A percentile compares a stretch with the other conserved stretches of the same genome.
phyloP scores from a whole-genome alignment of 2,888 invertebrate species.

The Phengaris arion region DNA sequence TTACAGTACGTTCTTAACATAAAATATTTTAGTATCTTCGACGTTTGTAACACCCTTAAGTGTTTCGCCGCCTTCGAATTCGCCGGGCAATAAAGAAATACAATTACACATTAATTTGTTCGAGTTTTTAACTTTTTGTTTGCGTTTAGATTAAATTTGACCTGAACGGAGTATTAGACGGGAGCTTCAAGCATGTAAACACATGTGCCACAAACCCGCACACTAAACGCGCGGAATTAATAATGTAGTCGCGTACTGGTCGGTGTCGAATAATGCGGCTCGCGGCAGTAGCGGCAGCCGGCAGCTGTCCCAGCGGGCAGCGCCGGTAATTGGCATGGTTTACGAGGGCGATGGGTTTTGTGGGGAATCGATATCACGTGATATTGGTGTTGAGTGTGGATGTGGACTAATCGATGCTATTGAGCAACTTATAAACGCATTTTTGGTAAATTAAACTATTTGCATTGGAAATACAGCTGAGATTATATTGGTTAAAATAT shows the following conservation, averaged over 20 bases:
- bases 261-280: neutral
- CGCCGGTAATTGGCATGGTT: constrained; percentile 37
- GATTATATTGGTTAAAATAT: no score
- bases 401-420: neutral
- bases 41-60: no score
- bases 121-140: no score
- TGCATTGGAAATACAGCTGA: no score
- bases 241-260: neutral
- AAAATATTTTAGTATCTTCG: no score
- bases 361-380: constrained; percentile 12
- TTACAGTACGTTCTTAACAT: no score
- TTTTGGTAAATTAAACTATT: no score
- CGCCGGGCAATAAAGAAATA: no score
- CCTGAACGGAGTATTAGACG: neutral
- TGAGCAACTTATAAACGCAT: no score
- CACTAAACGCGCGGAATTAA: neutral
- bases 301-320: constrained; percentile 31
- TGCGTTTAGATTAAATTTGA: no score
- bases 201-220: neutral
- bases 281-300: neutral
- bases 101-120: no score
- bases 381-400: neutral
- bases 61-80: no score
- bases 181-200: neutral
- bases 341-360: constrained; percentile 33